phyloP scores from a whole-genome alignment of 2,113 vertebrate genomes.

The Azemiops feae region DNA sequence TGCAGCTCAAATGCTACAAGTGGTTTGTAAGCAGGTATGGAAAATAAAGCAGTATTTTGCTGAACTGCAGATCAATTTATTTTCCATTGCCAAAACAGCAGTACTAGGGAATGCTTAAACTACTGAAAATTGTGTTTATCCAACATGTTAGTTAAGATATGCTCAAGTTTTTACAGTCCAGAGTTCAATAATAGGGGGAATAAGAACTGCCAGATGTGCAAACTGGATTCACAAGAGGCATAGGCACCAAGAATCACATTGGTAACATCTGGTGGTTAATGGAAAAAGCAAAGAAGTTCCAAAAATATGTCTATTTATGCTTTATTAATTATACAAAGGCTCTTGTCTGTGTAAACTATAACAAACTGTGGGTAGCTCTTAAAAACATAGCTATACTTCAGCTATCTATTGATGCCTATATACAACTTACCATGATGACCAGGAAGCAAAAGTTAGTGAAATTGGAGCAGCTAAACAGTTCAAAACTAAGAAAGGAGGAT shows the following conservation, averaged over 20 bases:
- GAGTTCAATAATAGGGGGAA: not conserved
- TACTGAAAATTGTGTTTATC: not conserved
- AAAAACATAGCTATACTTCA: not conserved
- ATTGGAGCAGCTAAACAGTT: not conserved
- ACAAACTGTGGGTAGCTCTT: not conserved
- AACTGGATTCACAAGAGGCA: not conserved
- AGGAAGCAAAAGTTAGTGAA: not conserved
- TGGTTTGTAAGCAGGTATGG: not conserved
- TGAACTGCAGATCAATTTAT: not conserved
- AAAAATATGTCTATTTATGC: not conserved
- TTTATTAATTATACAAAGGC: not conserved
- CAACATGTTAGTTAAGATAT: not conserved
- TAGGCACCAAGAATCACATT: not conserved
- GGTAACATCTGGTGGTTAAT: not conserved
- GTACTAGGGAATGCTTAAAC: not conserved
- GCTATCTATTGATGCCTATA: not conserved
- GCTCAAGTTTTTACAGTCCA: not conserved
- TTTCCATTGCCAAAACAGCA: not conserved
- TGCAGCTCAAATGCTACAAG: not conserved
- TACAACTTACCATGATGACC: not conserved
- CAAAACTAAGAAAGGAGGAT: not conserved
- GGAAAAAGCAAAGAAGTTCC: not conserved
- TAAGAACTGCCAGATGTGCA: not conserved
- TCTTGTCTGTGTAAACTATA: not conserved
- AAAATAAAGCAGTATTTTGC: not conserved